phyloP scores from a whole-genome alignment of 2,888 invertebrate species.

The Eupithecia exiguata region DNA sequence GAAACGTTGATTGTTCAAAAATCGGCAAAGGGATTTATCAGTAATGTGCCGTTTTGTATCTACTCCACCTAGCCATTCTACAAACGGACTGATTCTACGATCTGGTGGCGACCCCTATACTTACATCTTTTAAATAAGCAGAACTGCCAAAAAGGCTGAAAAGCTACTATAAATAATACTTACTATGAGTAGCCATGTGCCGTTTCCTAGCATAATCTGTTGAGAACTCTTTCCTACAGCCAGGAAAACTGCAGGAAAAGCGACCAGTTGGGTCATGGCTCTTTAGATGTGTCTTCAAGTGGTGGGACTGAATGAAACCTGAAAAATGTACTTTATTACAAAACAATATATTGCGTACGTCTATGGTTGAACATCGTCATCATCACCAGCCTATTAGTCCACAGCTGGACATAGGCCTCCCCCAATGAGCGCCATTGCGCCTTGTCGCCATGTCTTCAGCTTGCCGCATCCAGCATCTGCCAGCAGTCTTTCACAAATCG shows the following conservation, averaged over 20 bases:
- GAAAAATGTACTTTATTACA: conserved; percentile 29
- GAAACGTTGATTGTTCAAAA: too few species aligned
- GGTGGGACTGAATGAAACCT: conserved; percentile 77
- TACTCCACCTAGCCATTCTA: background rate
- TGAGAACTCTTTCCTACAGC: conserved; percentile 65
- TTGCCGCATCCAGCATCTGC: too few species aligned
- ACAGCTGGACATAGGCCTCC: too few species aligned
- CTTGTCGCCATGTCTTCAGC: too few species aligned
- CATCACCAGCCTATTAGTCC: too few species aligned
- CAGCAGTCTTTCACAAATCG: too few species aligned
- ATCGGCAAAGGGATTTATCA: too few species aligned
- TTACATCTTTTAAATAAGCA: too few species aligned
- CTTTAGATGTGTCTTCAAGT: conserved; percentile 70
- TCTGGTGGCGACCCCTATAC: background rate
- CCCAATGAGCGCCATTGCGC: too few species aligned
- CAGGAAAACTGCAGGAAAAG: conserved; percentile 54
- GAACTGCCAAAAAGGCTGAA: background rate
- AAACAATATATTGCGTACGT: background rate
- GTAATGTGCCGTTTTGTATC: too few species aligned
- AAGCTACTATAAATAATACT: conserved; percentile 44
- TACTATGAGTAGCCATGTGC: conserved; percentile 66
- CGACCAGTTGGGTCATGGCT: conserved; percentile 60
- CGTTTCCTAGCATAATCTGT: conserved; percentile 65
- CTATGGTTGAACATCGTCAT: too few species aligned
- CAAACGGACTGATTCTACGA: background rate